Percentiles rank a stretch among this genome's conserved stretches.
Conservation (phyloP, 2,113 vertebrate genomes). For the Ochotona curzoniae region DNA sequence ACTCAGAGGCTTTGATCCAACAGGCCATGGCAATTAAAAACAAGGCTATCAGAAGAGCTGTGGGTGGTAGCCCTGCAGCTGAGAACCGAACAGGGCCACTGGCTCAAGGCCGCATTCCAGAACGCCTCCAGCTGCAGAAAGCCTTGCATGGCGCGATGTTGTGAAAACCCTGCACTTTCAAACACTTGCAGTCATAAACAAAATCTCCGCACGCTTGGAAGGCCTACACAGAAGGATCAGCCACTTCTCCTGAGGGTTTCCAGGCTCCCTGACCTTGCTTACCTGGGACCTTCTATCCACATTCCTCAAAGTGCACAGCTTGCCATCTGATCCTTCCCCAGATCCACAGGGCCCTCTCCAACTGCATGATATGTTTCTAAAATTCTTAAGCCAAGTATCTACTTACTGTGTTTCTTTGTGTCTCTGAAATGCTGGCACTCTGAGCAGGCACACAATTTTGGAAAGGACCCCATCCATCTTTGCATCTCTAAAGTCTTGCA, state of each 20-base stretch:
- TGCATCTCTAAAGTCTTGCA: neutral
- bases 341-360: neutral
- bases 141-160: slow-evolving; percentile 33
- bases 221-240: neutral
- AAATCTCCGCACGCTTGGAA: slow-evolving; percentile 33
- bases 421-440: neutral
- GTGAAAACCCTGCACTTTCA: slow-evolving; percentile 62
- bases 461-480: neutral
- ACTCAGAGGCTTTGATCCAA: slow-evolving; percentile 92
- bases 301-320: neutral
- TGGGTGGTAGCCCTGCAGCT: slow-evolving; percentile 87
- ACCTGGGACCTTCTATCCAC: neutral
- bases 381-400: neutral
- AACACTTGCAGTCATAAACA: slow-evolving; percentile 45
- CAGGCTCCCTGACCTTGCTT: neutral
- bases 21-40: slow-evolving; percentile 91
- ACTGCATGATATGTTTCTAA: neutral
- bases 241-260: neutral
- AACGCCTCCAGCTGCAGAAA: slow-evolving; percentile 67
- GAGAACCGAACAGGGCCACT: slow-evolving; percentile 80
- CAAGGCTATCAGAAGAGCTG: slow-evolving; percentile 90
- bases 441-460: neutral
- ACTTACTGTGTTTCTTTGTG: neutral
- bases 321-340: neutral
- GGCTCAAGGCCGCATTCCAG: slow-evolving; percentile 56